These are phyloP conservation scores for Colinus virginianus DNA, from an alignment of 2,113 vertebrate species.

Conservation along the genomic window DNA sequence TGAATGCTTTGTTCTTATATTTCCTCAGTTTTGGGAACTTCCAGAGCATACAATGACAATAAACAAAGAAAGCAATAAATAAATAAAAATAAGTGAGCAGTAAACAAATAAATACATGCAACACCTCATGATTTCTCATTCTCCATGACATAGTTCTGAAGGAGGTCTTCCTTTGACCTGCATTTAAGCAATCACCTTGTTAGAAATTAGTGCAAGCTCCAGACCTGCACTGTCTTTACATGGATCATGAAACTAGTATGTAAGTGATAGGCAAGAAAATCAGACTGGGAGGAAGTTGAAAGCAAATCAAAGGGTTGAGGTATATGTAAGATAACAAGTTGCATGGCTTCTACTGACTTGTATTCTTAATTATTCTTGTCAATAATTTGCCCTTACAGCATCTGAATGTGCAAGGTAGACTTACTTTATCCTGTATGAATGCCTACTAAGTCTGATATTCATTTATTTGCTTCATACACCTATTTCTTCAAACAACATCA, in stretches of 20 bases:
- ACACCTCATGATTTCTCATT: neutral
- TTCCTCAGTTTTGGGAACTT: neutral
- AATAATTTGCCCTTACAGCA: neutral
- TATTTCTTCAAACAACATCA: neutral
- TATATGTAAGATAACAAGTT: neutral
- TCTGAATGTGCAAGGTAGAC: neutral
- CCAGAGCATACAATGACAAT: neutral
- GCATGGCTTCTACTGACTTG: neutral
- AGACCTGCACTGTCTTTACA: neutral
- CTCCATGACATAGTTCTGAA: neutral
- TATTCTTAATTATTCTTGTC: conserved; percentile 12
- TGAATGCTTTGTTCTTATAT: neutral
- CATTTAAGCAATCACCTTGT: neutral
- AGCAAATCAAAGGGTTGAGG: neutral
- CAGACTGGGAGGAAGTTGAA: neutral
- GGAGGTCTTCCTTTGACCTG: neutral
- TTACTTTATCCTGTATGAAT: neutral
- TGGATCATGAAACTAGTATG: neutral
- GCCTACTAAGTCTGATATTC: neutral
- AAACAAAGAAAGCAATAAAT: neutral
- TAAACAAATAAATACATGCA: neutral
- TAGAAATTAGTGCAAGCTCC: neutral
- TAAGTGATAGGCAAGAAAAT: neutral
- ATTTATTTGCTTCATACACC: neutral
- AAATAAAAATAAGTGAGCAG: neutral